These are phyloP conservation scores for Eonycteris spelaea DNA, from an alignment of 2,113 vertebrate species.

Conservation along the genomic window DNA sequence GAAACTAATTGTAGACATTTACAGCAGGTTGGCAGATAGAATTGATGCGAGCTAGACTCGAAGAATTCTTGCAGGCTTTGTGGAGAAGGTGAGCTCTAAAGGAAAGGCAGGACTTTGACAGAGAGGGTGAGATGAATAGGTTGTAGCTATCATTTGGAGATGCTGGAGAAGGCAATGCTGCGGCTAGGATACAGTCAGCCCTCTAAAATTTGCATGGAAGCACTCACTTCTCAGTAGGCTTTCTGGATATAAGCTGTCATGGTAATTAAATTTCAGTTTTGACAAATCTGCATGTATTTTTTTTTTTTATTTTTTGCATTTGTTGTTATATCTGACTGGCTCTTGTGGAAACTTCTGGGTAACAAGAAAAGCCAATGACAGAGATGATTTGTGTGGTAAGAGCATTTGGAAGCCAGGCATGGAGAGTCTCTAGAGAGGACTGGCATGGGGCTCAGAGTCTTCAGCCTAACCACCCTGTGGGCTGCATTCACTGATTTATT, in stretches of 20 bases:
- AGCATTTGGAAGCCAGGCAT: background rate
- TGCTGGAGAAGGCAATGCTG: background rate
- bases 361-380: conserved; percentile 29
- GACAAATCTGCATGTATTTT: conserved; percentile 1
- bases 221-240: background rate
- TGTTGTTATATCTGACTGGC: conserved; percentile 38
- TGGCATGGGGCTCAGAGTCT: background rate
- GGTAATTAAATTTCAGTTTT: conserved; percentile 26
- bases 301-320: background rate
- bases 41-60: background rate
- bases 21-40: background rate
- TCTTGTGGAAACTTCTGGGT: conserved; percentile 47
- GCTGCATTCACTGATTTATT: conserved; percentile 19
- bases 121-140: background rate
- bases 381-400: conserved; percentile 17
- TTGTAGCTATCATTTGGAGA: background rate
- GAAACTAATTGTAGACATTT: background rate
- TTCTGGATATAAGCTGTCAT: background rate
- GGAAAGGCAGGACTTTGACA: background rate
- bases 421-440: background rate
- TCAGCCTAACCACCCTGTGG: background rate
- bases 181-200: background rate
- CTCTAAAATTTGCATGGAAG: background rate
- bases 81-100: background rate
- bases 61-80: background rate